Percentiles rank a stretch among this genome's conserved stretches.
Evolutionary conservation across 2,113 vertebrate species (phyloP).

Genomic region (Hippolais icterina): DNA sequence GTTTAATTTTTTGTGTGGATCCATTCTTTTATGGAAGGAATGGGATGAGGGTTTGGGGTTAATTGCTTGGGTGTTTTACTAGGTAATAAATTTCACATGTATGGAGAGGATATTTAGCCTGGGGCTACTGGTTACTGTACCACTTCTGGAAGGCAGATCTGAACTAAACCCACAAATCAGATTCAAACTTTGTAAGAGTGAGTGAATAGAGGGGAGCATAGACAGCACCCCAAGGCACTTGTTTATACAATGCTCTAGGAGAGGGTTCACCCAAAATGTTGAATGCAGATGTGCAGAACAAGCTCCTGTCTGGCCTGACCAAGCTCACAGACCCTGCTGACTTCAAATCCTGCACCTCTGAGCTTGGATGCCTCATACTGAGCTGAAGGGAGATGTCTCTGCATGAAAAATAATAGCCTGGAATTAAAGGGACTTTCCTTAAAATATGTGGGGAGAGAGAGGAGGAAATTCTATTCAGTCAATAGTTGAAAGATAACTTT

Average conservation of each 20-base stretch:
- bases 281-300: not conserved
- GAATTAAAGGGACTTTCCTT: not conserved
- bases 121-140: not conserved
- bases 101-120: not conserved
- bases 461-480: not conserved
- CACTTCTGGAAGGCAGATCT: not conserved
- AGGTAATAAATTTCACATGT: not conserved
- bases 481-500: not conserved
- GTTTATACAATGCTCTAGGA: not conserved
- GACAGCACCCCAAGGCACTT: not conserved
- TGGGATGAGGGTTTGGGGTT: accelerated
- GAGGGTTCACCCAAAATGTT: not conserved
- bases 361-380: not conserved
- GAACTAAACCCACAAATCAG: not conserved
- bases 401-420: not conserved
- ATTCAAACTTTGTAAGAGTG: not conserved
- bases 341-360: not conserved
- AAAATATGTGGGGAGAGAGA: accelerated
- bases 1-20: not conserved
- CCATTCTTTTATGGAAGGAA: not conserved
- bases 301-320: not conserved
- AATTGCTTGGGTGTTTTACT: not conserved
- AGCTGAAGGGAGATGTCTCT: not conserved
- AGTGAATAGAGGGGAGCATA: not conserved
- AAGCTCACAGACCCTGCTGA: not conserved